phyloP scores from a whole-genome alignment of 2,888 invertebrate genomes.

The Homarus gammarus region DNA sequence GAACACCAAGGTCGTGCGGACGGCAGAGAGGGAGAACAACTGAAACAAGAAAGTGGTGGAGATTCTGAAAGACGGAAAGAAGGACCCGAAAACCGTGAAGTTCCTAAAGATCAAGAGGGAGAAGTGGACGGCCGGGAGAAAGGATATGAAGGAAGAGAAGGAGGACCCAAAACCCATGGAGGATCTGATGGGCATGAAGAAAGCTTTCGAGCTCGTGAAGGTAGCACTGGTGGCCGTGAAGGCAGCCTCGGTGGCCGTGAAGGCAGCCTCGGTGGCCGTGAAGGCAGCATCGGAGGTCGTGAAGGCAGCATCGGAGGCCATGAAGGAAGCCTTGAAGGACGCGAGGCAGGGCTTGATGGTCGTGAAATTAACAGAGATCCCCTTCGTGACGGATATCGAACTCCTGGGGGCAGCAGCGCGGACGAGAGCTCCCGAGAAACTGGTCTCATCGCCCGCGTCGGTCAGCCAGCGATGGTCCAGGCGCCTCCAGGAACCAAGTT shows the following conservation, averaged over 20 bases:
- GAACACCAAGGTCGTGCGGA: neutral
- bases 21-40: neutral
- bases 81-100: neutral
- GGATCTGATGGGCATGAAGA: neutral
- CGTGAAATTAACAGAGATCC: conserved; percentile 30
- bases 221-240: conserved; percentile 15
- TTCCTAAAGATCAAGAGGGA: neutral
- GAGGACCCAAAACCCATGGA: neutral
- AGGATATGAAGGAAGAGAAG: neutral
- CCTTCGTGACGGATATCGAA: conserved; percentile 39
- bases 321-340: conserved; percentile 10
- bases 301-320: conserved; percentile 33
- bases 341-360: conserved; percentile 36
- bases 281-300: neutral
- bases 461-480: conserved; percentile 75
- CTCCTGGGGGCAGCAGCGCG: conserved; percentile 74
- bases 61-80: neutral
- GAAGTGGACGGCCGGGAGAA: conserved; percentile 13
- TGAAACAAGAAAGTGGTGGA: neutral
- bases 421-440: conserved; percentile 74
- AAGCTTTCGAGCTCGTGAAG: neutral
- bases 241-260: conserved; percentile 30
- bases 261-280: neutral
- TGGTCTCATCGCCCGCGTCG: conserved; percentile 74
- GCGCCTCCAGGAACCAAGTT: conserved; percentile 79